These are phyloP conservation scores for Trichosurus vulpecula DNA, from an alignment of 2,797 vertebrate species.

Conservation along the genomic window DNA sequence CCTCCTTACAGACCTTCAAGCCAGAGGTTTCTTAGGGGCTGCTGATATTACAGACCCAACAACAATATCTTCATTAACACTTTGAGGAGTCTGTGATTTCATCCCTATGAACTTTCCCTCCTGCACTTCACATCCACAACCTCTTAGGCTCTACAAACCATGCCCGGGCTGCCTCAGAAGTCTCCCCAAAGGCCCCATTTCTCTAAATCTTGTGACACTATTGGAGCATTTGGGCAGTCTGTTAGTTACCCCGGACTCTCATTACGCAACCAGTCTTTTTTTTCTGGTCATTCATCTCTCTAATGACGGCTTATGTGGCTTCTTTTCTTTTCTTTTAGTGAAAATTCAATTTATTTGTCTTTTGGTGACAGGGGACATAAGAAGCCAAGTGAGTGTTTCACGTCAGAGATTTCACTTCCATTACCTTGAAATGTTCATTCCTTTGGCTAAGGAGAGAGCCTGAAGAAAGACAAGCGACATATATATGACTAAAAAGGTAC, in stretches of 20 bases:
- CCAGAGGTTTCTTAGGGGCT: neutral
- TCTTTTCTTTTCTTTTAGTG: too few species aligned
- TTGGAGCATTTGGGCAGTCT: neutral
- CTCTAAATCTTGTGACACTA: neutral
- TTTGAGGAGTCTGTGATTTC: too few species aligned
- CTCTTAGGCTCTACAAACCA: too few species aligned
- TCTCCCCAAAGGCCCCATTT: neutral
- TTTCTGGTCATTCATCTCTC: neutral
- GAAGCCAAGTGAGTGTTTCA: slow-evolving; percentile 70
- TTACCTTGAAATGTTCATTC: slow-evolving; percentile 52
- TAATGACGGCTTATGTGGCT: neutral
- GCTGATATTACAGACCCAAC: too few species aligned
- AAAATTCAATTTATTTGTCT: too few species aligned
- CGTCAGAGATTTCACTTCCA: slow-evolving; percentile 56
- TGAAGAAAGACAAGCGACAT: too few species aligned
- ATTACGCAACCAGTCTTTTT: neutral
- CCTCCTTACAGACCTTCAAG: neutral
- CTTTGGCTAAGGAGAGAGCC: too few species aligned
- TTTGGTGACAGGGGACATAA: neutral
- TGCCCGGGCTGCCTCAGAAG: neutral
- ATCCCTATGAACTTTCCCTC: too few species aligned
- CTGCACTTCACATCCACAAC: too few species aligned
- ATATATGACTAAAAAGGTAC: too few species aligned
- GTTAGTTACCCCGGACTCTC: neutral
- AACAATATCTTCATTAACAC: too few species aligned